Base-by-base conservation (phyloP, 2,888 invertebrate species). In the Erebia palarica region DNA sequence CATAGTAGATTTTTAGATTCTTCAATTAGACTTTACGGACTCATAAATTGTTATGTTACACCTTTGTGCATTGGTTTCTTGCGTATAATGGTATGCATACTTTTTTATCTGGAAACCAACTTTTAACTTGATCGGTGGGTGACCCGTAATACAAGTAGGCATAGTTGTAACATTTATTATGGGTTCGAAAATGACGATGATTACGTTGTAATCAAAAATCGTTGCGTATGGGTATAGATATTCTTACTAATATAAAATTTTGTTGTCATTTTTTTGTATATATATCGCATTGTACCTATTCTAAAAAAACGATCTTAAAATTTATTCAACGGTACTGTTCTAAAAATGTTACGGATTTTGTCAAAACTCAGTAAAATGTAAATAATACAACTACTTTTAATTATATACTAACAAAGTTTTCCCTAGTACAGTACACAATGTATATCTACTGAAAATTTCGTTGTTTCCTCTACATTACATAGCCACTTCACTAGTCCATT, bases 1-100 rank as follows among this genome's bases (percentile, higher is more conserved):
- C 92, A 92, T 93, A 92, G 82, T 90, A 90, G 87, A 85, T 84
- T 47, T 72, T 59, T 72, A 69, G 63, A 69, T 16, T 58, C 18
- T 69, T 53, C 61, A 69, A 71, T 74, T 67, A 67, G 44, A 67
- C 27, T 66, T 58, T 27, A n/a, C 49, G 58, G 27, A n/a, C 47
- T 59, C 59, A 16, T 44, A 49, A 16, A 64, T 42, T 11, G 5
- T 1, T 18, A 55, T 65, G 55, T 36, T 65, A 53, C 65, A 3
- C 7, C 36, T 65, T 53, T 65, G 65, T 13, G 13, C 11, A 42
- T 59, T 65, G 21, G 5, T 5, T 18, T 14, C 21, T 47, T 47
- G 16, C n/a, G 53, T 53, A 53, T 53, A 8, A 16, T 16, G 10
- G 8, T 49, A 16, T 8, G 16, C 16, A 53, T 5, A 16, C 55